A percentile compares a stretch with the other conserved stretches of the same genome.
Conservation (phyloP, 2,888 invertebrate genomes). For the Andrena trimmerana region DNA sequence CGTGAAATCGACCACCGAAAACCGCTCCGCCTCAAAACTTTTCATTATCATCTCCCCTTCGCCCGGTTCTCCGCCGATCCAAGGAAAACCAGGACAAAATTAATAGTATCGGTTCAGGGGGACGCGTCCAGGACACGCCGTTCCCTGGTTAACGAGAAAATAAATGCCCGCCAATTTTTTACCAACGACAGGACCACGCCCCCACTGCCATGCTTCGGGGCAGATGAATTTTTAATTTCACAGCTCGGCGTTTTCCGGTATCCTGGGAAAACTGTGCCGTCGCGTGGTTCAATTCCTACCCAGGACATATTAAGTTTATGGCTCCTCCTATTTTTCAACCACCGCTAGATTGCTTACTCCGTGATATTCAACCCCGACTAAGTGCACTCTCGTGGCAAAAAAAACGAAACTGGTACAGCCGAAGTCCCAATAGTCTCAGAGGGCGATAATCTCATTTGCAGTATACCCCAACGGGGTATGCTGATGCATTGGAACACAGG, state of each 20-base stretch:
- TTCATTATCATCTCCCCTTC: slow-evolving; percentile 44
- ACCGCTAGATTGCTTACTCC: not conserved
- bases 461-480: too few relatives aligned
- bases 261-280: slow-evolving; percentile 57
- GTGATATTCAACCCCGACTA: not conserved
- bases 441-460: too few relatives aligned
- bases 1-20: slow-evolving; percentile 27
- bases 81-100: slow-evolving; percentile 55
- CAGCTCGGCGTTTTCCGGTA: slow-evolving; percentile 61
- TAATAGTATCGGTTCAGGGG: slow-evolving; percentile 69
- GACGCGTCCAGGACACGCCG: slow-evolving; percentile 52
- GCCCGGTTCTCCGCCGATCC: slow-evolving; percentile 1
- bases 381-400: not conserved
- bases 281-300: slow-evolving; percentile 59
- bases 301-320: slow-evolving; percentile 63
- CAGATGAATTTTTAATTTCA: slow-evolving; percentile 75
- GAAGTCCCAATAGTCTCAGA: not conserved
- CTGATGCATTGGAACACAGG: too few relatives aligned
- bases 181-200: slow-evolving; percentile 70
- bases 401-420: not conserved
- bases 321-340: slow-evolving; percentile 34
- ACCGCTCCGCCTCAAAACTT: slow-evolving; percentile 15
- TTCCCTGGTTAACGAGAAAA: slow-evolving; percentile 71
- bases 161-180: slow-evolving; percentile 75
- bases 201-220: slow-evolving; percentile 36